Base-by-base conservation (phyloP, 2,113 vertebrate species). In the Ctenodactylus gundi region DNA sequence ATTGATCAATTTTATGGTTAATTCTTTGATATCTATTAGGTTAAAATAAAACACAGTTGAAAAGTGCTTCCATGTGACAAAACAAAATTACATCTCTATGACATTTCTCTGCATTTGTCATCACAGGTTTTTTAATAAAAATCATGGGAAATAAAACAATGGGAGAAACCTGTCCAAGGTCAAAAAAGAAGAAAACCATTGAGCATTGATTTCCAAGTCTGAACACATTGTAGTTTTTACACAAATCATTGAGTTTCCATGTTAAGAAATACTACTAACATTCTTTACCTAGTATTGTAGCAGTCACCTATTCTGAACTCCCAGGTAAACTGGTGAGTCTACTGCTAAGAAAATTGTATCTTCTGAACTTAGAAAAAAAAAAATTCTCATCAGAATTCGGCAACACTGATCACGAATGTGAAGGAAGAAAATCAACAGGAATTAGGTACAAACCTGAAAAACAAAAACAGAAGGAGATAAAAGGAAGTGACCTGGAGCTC, bases 1-100 rank as follows among this genome's bases (percentile, higher is more conserved):
- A 27, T 44, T 94, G 44, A 82, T 75, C 83, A 70, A 91, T 91
- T 91, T 78, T 7, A n/a, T n/a, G 14, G 89, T 85, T 86, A 39
- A 94, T 44, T 70, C 7, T 58, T 87, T 84, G 21, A 72, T 70
- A 62, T 78, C 64, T 14, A 85, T 64, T 92, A 88, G 6, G 53
- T 51, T 93, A 84, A 87, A 94, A 49, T 85, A 62, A 91, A 86
- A 41, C 41, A 83, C 12, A 77, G 60, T 68, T 76, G 25, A 51
- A 70, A 64, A 73, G n/a, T 78, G 39, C 18, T 86, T 58, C 23
- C 49, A 18, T 57, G 46, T 36, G 77, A 65, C 4, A 67, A 88
- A 92, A 55, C 67, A 76, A 60, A 78, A 67, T 77, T 27, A 34
- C 3, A 60, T 75, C 10, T 12, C 89, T 1, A 31, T 62, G 58